phyloP scores from a whole-genome alignment of 2,888 invertebrate species.

The Euspilapteryx auroguttella region DNA sequence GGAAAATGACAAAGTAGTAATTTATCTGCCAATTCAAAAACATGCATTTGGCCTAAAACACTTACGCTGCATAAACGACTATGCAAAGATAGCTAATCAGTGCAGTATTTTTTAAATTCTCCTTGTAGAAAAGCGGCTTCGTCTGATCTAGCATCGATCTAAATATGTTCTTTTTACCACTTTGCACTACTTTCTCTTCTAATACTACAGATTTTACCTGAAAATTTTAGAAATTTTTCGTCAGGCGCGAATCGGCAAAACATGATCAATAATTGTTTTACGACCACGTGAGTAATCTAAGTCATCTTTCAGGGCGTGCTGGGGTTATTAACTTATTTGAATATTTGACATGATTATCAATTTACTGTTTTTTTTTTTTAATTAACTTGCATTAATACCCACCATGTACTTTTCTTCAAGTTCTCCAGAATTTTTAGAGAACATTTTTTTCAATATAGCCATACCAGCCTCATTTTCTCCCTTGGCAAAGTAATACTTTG shows the following conservation, averaged over 20 bases:
- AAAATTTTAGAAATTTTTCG: neutral
- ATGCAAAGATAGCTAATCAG: slow-evolving; percentile 6
- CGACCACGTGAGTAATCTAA: no score
- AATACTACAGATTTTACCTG: slow-evolving; percentile 6
- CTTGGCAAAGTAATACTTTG: slow-evolving; percentile 8
- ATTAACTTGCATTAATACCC: slow-evolving; percentile 2
- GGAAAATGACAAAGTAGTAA: no score
- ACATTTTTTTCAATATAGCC: slow-evolving; percentile 6
- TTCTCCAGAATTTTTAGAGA: slow-evolving; percentile 6
- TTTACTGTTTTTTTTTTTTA: no score
- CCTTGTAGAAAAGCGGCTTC: slow-evolving; percentile 6
- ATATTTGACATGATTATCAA: no score
- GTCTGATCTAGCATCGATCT: slow-evolving; percentile 8
- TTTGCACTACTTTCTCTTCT: slow-evolving; percentile 6
- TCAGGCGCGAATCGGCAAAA: neutral
- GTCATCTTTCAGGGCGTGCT: no score
- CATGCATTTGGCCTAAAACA: no score
- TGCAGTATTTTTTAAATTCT: slow-evolving; percentile 6
- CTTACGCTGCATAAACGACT: slow-evolving; percentile 7
- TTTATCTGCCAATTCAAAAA: no score
- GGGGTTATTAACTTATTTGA: no score
- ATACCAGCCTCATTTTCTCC: slow-evolving; percentile 6
- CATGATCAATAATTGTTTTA: no score
- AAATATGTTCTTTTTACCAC: slow-evolving; percentile 5
- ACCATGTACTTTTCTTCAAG: slow-evolving; percentile 5